Conservation (phyloP, 2,888 invertebrate genomes). For the Hemaris fuciformis region DNA sequence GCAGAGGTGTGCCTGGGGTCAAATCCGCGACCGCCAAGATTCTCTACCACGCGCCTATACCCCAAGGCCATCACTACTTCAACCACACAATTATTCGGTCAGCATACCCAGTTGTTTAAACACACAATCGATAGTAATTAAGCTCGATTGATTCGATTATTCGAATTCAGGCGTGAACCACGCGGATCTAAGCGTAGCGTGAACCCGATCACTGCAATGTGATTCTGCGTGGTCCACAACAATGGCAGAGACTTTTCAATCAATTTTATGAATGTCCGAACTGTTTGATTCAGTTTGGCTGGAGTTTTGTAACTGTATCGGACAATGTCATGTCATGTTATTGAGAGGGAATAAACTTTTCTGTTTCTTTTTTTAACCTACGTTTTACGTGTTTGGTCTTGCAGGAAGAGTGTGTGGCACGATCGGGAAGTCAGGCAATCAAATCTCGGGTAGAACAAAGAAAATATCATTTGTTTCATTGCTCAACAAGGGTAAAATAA, state of each 20-base stretch:
- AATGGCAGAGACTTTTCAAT: not conserved
- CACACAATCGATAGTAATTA: not conserved
- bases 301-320: not conserved
- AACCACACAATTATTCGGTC: not conserved
- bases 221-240: not conserved
- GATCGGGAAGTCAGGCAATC: too few relatives aligned
- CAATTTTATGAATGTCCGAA: not conserved
- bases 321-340: too few relatives aligned
- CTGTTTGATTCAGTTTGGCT: not conserved
- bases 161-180: not conserved
- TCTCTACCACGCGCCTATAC: too few relatives aligned
- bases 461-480: not conserved
- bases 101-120: not conserved
- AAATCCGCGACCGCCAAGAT: too few relatives aligned
- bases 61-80: too few relatives aligned
- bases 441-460: too few relatives aligned
- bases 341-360: too few relatives aligned
- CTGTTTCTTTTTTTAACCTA: too few relatives aligned
- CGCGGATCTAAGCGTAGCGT: not conserved
- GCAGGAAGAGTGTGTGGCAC: too few relatives aligned
- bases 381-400: too few relatives aligned
- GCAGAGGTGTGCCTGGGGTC: too few relatives aligned
- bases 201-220: not conserved
- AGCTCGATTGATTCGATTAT: not conserved
- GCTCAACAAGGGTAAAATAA: too few relatives aligned